Evolutionary conservation across 2,888 invertebrate genomes (phyloP), one percentile per base, ranked within the genome.

Genomic region (Erannis defoliaria): DNA sequence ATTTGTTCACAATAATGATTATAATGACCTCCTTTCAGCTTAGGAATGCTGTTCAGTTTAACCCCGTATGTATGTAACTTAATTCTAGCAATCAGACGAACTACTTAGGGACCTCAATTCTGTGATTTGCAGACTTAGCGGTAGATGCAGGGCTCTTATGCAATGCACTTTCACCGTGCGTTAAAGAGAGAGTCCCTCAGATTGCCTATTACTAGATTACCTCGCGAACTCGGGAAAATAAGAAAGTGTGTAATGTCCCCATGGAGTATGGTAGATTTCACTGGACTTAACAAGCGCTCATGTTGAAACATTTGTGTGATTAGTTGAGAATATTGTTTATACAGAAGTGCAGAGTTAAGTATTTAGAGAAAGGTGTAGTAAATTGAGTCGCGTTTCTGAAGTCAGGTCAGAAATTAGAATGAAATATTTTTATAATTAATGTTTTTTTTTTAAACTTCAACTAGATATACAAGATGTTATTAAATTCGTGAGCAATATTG

Each of bases 151-250:
- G 85, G 87, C 81, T 69, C 82, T 91, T 91, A 89, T 82, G 88
- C 84, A 91, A 91, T 77, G 64, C 73, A 86, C 91, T 91, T 91
- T 91, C 91, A 85, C 90, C 82, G 73, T 84, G 76, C 86, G 84
- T 88, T 84, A 81, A 83, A 83, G 88, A 84, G 90, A 91, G 90
- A 89, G 89, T 84, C 88, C 87, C 85, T 86, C 74, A 84, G 86
- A 90, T 89, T 85, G 84, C 82, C 87, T 86, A 88, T 89, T 90
- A 89, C 89, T 87, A 85, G 86, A 89, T 88, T 88, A 85, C 83
- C 80, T 86, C 80, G 84, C 70, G 83, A 85, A 85, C 85, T 88
- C 84, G 82, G 84, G 85, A 85, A 83, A 90, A 89, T 86, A 84
- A 85, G 86, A 85, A 83, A 86, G 84, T 85, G 77, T 84, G 80